Percentiles rank a stretch among this genome's conserved stretches.
Conservation (phyloP, 2,797 vertebrate genomes). For the Hippocampus kuda region DNA sequence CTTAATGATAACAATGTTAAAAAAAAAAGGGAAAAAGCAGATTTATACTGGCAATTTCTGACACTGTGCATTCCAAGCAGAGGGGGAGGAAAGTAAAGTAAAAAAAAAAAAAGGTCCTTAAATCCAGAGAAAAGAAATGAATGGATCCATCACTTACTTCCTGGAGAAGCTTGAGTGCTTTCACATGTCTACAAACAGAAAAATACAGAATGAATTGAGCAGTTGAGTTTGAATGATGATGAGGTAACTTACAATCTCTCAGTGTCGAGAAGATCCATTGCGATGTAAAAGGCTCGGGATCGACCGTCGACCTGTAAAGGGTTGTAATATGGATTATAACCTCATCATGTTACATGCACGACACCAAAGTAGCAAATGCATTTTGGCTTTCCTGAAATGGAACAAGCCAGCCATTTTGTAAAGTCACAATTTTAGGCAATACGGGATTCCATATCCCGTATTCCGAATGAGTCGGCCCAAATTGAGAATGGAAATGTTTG, state of each 20-base stretch:
- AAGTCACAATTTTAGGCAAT: too few relatives aligned
- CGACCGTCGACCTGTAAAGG: conserved; percentile 76
- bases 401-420: too few relatives aligned
- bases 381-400: background rate
- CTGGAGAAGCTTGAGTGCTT: conserved; percentile 75
- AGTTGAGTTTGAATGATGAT: background rate
- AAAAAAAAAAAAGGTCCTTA: background rate
- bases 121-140: background rate
- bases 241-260: conserved; percentile 80
- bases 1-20: background rate
- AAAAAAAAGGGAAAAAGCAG: background rate
- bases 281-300: conserved; percentile 80
- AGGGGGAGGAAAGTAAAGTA: background rate
- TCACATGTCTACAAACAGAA: conserved; percentile 77
- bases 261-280: conserved; percentile 82
- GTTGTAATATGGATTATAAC: background rate
- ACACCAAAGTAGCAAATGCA: background rate
- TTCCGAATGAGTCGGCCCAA: too few relatives aligned
- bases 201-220: conserved; percentile 12
- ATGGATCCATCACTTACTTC: conserved; percentile 65
- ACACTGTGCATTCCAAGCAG: background rate
- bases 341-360: background rate
- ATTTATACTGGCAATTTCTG: background rate
- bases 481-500: too few relatives aligned
- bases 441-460: too few relatives aligned